Evolutionary conservation across 2,888 invertebrate species (phyloP), one percentile per base, ranked within the genome.

Genomic region (Luperina testacea): DNA sequence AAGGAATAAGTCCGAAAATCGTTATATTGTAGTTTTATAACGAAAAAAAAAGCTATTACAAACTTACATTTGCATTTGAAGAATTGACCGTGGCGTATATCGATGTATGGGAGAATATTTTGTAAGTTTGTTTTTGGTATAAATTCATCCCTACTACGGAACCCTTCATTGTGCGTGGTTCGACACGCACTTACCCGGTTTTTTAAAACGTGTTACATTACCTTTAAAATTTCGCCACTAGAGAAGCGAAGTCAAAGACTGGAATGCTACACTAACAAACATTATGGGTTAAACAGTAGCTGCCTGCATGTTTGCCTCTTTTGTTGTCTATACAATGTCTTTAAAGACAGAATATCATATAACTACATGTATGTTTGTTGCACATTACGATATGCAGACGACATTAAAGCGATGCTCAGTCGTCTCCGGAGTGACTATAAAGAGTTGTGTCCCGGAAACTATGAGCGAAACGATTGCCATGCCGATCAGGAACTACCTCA

Each of bases 361-460:
- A 38, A 24, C 13, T 45, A 57, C 24, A 42, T 74, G 1, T 48
- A 77, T 51, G 82, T 82, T 53, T 81, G 72, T 76, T 63, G 61
- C 74, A 82, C 64, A 73, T 80, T 64, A 85, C 81, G 72, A 82
- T 82, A 87, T 83, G 84, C 85, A 89, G 84, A 88, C 83, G 80
- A 75, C 87, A 89, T 90, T 88, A 89, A 91, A 88, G 80, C 89
- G 88, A 87, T 88, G 90, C 90, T 90, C 84, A 90, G 88, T 82
- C 88, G 88, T 90, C 89, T 90, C 89, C 83, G 87, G 85, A 88
- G 90, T 89, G 89, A 89, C 92, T 91, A 93, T 95, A 95, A 96
- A 95, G 91, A 93, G 92, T 92, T 92, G 92, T 93, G 95, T 95
- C 83, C 91, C 88, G 95, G 95, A 95, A 95, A 94, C 93, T 92